Percentiles rank a stretch among this genome's conserved stretches.
These are phyloP conservation scores for Hydractinia symbiolongicarpus DNA, from an alignment of 30 jellyfish, hydroid and myxozoan species.

Conservation along the genomic window DNA sequence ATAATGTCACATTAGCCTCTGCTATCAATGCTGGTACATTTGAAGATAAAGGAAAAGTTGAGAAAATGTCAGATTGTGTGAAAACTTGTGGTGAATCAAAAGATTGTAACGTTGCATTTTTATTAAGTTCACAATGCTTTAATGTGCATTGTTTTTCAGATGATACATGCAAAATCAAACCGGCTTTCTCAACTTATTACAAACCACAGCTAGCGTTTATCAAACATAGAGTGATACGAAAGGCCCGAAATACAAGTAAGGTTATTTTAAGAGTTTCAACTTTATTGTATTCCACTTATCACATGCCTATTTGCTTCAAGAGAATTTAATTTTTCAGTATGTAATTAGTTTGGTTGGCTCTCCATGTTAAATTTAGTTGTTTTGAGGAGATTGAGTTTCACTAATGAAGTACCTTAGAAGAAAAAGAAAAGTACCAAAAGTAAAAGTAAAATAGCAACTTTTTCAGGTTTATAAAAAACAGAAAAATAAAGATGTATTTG, in stretches of 20 bases:
- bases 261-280: not conserved
- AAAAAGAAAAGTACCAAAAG: too few species aligned
- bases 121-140: slow-evolving; percentile 92
- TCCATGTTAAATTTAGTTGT: too few species aligned
- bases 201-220: slow-evolving; percentile 71
- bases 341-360: not conserved
- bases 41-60: slow-evolving; percentile 75
- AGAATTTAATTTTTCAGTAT: not conserved
- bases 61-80: slow-evolving; percentile 74
- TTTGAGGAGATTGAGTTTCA: too few species aligned
- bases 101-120: slow-evolving; percentile 84
- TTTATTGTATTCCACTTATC: too few species aligned
- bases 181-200: slow-evolving; percentile 75
- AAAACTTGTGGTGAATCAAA: slow-evolving; percentile 68
- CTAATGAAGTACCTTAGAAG: too few species aligned
- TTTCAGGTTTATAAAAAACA: too few species aligned
- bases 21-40: slow-evolving; percentile 89
- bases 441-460: too few species aligned
- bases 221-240: slow-evolving; percentile 63
- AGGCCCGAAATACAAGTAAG: slow-evolving; percentile 53
- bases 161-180: slow-evolving; percentile 67
- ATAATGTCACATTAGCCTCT: slow-evolving; percentile 62
- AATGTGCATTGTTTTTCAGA: slow-evolving; percentile 69
- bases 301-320: too few species aligned
- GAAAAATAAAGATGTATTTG: too few species aligned